Base-by-base conservation (phyloP, 1,140 invertebrate genomes). In the Thrips palmi region DNA sequence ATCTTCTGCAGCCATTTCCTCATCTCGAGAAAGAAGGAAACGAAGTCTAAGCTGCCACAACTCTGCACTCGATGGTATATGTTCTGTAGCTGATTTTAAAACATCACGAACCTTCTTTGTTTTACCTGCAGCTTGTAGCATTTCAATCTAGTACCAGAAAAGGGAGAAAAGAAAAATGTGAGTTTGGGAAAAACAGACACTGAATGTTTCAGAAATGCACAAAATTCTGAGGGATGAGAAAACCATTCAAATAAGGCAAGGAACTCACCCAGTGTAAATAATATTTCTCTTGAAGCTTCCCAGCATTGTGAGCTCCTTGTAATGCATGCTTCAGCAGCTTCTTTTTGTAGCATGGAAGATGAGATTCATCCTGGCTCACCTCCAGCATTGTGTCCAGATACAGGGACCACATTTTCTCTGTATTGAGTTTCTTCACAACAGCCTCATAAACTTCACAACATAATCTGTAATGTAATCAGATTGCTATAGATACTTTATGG, bases 211-310 rank as follows among this genome's bases (percentile, higher is more conserved):
- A n/a, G n/a, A n/a, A n/a, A n/a, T n/a, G n/a, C n/a, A n/a, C n/a
- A n/a, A n/a, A 28, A 28, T 3, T n/a, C 14, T n/a, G 27, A 28
- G 14, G 27, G 11, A 28, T 28, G 11, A 15, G 12, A 27, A 27
- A 27, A 12, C 12, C 10, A 27, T 8, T 33, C 44, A 21, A 23
- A 46, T 33, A 14, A 44, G 40, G n/a, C n/a, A n/a, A n/a, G n/a
- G n/a, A n/a, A n/a, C n/a, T n/a, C 12, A 64, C 57, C 64, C 63
- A 67, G 24, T 57, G 38, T 17, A 62, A 49, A 44, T 67, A 68
- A 53, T 65, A 57, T 42, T 63, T 58, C 47, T 67, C 64, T 19
- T 45, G 49, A 5, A 67, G 49, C 39, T 63, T 58, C 33, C 49
- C 52, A 6, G 54, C 50, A 41, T 55, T 48, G 42, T 65, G 58